Evolutionary conservation across 2,888 invertebrate genomes (phyloP).

Genomic region (Drosophila peninsularis): DNA sequence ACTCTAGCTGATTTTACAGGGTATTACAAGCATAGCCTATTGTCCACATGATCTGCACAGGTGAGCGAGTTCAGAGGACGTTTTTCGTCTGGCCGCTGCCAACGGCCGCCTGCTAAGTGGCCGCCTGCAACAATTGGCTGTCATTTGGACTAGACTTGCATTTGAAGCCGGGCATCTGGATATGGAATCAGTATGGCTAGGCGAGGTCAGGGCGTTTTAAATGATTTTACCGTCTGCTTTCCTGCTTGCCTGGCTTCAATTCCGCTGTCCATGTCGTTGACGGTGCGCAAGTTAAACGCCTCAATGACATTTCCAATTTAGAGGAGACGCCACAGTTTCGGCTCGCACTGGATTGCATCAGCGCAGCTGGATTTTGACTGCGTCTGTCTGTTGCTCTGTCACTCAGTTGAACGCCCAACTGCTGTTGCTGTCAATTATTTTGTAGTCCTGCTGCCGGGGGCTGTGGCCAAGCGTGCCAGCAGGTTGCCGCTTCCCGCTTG

Average conservation of each 20-base stretch:
- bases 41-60: conserved; percentile 30
- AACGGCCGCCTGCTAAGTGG: conserved; percentile 62
- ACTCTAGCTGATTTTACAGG: too few relatives aligned
- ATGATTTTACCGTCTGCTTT: conserved; percentile 59
- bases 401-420: conserved; percentile 61
- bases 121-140: conserved; percentile 76
- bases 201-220: conserved; percentile 51
- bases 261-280: conserved; percentile 50
- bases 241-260: conserved; percentile 34
- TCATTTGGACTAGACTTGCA: conserved; percentile 59
- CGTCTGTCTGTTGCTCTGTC: conserved; percentile 64
- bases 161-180: conserved; percentile 26
- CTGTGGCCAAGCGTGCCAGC: conserved; percentile 57
- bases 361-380: conserved; percentile 61
- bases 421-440: conserved; percentile 70
- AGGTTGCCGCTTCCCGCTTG: conserved; percentile 5
- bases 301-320: conserved; percentile 80
- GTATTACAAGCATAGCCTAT: conserved; percentile 27
- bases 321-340: conserved; percentile 52
- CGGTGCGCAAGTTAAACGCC: conserved; percentile 72
- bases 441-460: conserved; percentile 34
- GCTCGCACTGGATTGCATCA: conserved; percentile 12
- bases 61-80: conserved; percentile 15
- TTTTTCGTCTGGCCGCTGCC: conserved; percentile 16
- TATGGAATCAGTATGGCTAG: conserved; percentile 26